Base-by-base conservation (phyloP, 2,797 vertebrate species). In the Thalassophryne amazonica region DNA sequence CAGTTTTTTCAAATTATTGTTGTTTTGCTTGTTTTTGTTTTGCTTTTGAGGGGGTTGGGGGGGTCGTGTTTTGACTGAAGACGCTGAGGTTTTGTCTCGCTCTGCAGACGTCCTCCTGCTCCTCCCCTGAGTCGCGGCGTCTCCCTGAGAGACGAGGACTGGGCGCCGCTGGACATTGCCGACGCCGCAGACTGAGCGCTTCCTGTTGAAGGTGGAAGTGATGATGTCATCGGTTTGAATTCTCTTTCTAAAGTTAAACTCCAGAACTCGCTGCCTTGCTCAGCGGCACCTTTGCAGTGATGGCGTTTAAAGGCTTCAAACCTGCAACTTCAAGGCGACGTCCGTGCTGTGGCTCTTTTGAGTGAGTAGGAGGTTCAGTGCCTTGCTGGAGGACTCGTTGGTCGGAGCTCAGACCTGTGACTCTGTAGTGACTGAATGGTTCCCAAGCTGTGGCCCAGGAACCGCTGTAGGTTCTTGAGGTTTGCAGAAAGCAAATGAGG, bases 221-320 rank as follows among this genome's bases (percentile, higher is more conserved):
- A 38, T 16, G 68, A 40, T 10, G 56, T 19, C 23, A 4, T 13
- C 34, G 14, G 1, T 50, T 18, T 6, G 62, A 49, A 52, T 48
- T 39, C 37, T 49, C 17, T 0, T 13, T 45, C 41, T 17, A 57
- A 11, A 39, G 12, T 3, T 35, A 8, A 19, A 17, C 19, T 47
- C 2, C 3, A 14, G 8, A 4, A 7, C 1, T 20, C 31, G 40
- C 79, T 79, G 76, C 78, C 78, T 81, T 74, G 50, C 66, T 81
- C 57, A 7, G 57, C 52, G 10, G 61, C 50, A 6, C 13, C 28
- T 31, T 25, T 1, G 49, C 49, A 37, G 41, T 2, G 6, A 28
- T 5, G 0, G 11, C n/a, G n/a, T n/a, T n/a, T n/a, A n/a, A n/a
- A n/a, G n/a, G n/a, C n/a, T n/a, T n/a, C n/a, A n/a, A n/a, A n/a